Evolutionary conservation across 2,797 vertebrate genomes (phyloP), one percentile per base, ranked within the genome.

Genomic region (Orestias chungarensis): DNA sequence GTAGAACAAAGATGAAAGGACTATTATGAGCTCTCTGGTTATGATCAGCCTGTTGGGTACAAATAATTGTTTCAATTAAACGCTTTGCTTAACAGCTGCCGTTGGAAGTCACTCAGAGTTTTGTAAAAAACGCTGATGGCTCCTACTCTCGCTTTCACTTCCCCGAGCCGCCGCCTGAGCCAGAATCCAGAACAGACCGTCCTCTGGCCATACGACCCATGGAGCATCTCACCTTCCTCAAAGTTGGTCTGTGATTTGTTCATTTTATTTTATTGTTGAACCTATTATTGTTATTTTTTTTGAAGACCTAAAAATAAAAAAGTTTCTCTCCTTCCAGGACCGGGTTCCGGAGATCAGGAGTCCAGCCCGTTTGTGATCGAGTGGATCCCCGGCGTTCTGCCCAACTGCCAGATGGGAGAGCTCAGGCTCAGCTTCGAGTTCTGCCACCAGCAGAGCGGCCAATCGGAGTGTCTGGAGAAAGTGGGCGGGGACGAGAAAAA

Each of bases 171-270:
- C 94, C 90, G 25, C 91, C 94, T 25, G 95, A 97, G 66, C 91
- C 92, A 20, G 89, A 94, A 73, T 81, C 1, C 2, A 92, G 90
- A 38, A 70, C 88, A 0, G 96, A 97, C 50, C 94, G 94, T 27
- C 95, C 96, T 2, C 96, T 95, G 0, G 87, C 95, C 1, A 95
- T 97, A 65, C 92, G 96, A 33, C 96, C 97, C 1, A 90, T 96
- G 92, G 96, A 97, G 88, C 94, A 97, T 31, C 94, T 96, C 87
- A 98, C 97, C 25, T 97, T 97, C 87, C 94, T 98, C 77, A 97
- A 95, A 97, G 97, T 96, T 14, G 97, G 97, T 97, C 78, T 86
- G 95, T 93, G 54, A 6, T 23, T 25, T 43, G n/a, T 57, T 25
- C 5, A 20, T 42, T 57, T 25, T 43, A 0, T 27, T 52, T 12